Base-by-base conservation (phyloP, 2,113 vertebrate species). In the Boulengeromyrus knoepffleri region DNA sequence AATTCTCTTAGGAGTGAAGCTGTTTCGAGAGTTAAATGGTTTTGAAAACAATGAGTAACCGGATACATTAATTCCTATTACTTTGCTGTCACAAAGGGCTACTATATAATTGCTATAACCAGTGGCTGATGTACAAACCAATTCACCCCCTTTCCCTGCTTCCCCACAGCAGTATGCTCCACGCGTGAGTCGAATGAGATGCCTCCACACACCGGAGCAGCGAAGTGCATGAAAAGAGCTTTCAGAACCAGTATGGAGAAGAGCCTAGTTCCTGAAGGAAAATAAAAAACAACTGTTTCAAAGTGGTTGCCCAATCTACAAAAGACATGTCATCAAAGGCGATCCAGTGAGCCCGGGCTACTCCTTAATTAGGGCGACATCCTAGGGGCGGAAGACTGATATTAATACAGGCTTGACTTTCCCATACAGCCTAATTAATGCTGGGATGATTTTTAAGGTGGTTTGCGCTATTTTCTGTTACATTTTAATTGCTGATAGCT, bases 181-280 rank as follows among this genome's bases (percentile, higher is more conserved):
- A 7, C 17, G 27, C 13, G 24, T 85, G 84, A 47, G 46, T 45
- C 2, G 9, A 15, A 53, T 53, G 31, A 89, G 77, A 42, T 90
- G 86, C 85, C 90, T 90, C 91, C 93, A 94, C 93, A 96, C 96
- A 96, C 97, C 95, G 94, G 97, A 24, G 21, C 19, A 58, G 56
- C 2, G 56, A 9, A 62, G 7, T 49, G 77, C 87, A 36, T 87
- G 36, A 24, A 52, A 74, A 90, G 95, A 95, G 90, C 95, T 92
- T 58, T 91, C 91, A 85, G 52, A 42, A 52, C 2, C 42, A 27
- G 8, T 45, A 5, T 85, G 52, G 27, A 46, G 50, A 46, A 58
- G 52, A 70, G 10, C 31, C 9, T 45, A 13, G 45, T 10, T 47
- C 8, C 45, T 42, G 17, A 46, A 42, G 36, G 13, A 36, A n/a